These are phyloP conservation scores for Pterocles orientalis DNA, from an alignment of 2,113 vertebrate genomes.

Conservation along the genomic window DNA sequence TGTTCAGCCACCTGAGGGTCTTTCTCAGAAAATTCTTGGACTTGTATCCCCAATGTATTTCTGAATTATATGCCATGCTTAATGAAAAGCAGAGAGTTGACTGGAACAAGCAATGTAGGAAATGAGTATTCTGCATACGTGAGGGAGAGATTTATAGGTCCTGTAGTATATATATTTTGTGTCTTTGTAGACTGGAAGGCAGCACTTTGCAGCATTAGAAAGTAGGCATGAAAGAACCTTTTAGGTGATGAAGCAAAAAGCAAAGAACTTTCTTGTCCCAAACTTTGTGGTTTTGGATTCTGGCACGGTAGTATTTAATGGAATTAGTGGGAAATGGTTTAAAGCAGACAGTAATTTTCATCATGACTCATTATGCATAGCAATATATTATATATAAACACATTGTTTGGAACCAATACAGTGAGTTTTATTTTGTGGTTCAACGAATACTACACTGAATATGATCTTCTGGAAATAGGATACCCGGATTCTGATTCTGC, in stretches of 20 bases:
- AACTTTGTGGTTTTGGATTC: not conserved
- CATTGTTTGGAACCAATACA: not conserved
- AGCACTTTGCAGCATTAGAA: not conserved
- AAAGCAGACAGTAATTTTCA: not conserved
- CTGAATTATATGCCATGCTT: not conserved
- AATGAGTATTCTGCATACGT: not conserved
- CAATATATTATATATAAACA: not conserved
- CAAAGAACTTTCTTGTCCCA: not conserved
- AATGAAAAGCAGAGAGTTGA: not conserved
- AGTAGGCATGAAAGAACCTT: not conserved
- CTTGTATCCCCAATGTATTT: not conserved
- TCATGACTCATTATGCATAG: not conserved
- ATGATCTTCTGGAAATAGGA: not conserved
- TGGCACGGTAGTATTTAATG: not conserved
- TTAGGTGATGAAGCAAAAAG: not conserved
- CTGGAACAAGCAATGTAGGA: slow-evolving; percentile 1
- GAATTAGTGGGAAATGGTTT: not conserved
- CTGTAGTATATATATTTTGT: not conserved
- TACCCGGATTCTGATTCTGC: not conserved
- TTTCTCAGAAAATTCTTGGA: not conserved
- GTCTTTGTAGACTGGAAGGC: not conserved
- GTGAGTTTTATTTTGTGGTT: not conserved
- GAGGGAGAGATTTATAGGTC: not conserved
- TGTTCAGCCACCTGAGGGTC: not conserved
- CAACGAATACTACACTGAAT: not conserved